A percentile compares a stretch with the other conserved stretches of the same genome.
phyloP scores from a whole-genome alignment of 2,113 vertebrate species.

The Sinosuthora webbiana region DNA sequence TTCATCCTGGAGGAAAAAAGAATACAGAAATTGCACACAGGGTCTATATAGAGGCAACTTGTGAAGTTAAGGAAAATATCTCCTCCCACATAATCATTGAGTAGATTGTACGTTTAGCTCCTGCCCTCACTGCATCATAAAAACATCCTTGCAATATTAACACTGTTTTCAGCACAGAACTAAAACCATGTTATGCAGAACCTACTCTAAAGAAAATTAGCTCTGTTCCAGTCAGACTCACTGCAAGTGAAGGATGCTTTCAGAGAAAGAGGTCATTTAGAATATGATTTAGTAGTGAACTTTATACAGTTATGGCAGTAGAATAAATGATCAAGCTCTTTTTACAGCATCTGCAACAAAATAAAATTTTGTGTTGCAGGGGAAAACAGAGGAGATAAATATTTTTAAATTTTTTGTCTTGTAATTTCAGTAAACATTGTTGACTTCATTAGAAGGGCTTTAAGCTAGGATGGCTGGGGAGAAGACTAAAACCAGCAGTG shows the following conservation, averaged over 20 bases:
- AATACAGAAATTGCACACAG: neutral
- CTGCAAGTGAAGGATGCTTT: neutral
- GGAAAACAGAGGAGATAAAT: neutral
- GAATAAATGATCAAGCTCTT: neutral
- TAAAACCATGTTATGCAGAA: neutral
- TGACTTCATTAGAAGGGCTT: neutral
- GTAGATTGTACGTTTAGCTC: neutral
- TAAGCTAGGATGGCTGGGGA: neutral
- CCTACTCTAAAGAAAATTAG: neutral
- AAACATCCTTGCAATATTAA: neutral
- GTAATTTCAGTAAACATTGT: neutral
- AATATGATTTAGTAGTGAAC: neutral
- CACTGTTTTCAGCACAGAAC: neutral
- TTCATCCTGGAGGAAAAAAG: neutral
- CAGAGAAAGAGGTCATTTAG: neutral
- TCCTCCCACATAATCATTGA: neutral
- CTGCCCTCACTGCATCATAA: neutral
- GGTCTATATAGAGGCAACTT: accelerated
- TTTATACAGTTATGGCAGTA: neutral
- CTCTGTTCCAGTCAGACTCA: neutral
- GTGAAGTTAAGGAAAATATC: neutral
- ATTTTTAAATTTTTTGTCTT: neutral
- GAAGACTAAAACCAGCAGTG: neutral
- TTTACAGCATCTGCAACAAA: neutral
- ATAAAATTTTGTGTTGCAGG: neutral